Percentiles rank a stretch among this genome's conserved stretches.
Evolutionary conservation across 2,888 invertebrate species (phyloP).

Genomic region (Muschampia plurimacula): DNA sequence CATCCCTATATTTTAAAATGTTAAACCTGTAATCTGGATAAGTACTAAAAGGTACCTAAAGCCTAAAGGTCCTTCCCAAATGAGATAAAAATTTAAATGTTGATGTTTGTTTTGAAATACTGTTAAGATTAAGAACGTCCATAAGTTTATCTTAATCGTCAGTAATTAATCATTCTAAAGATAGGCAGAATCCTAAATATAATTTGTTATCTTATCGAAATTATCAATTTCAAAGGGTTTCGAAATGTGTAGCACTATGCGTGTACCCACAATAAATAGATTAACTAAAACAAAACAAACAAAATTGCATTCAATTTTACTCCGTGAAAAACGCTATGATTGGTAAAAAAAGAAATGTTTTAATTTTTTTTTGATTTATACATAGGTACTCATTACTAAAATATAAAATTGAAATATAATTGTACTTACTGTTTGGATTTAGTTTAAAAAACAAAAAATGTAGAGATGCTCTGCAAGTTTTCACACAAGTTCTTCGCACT

Average conservation of each 20-base stretch:
- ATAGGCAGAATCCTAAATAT: conserved; percentile 14
- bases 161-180: background rate
- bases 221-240: conserved; percentile 17
- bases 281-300: conserved; percentile 11
- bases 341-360: too few relatives aligned
- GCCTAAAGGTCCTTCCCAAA: too few relatives aligned
- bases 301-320: background rate
- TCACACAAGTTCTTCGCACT: conserved; percentile 19
- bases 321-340: background rate
- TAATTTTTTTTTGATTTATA: background rate
- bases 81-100: too few relatives aligned
- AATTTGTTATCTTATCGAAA: conserved; percentile 48
- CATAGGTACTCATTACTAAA: background rate
- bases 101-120: too few relatives aligned
- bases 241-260: conserved; percentile 19
- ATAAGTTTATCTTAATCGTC: background rate
- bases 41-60: too few relatives aligned
- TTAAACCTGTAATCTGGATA: too few relatives aligned
- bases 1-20: too few relatives aligned
- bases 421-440: conserved; percentile 31
- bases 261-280: background rate
- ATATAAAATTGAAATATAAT: background rate
- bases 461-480: conserved; percentile 16
- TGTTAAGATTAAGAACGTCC: too few relatives aligned
- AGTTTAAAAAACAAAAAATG: conserved; percentile 21